Base-by-base conservation (phyloP, 1,140 invertebrate genomes). In the Procambarus clarkii region DNA sequence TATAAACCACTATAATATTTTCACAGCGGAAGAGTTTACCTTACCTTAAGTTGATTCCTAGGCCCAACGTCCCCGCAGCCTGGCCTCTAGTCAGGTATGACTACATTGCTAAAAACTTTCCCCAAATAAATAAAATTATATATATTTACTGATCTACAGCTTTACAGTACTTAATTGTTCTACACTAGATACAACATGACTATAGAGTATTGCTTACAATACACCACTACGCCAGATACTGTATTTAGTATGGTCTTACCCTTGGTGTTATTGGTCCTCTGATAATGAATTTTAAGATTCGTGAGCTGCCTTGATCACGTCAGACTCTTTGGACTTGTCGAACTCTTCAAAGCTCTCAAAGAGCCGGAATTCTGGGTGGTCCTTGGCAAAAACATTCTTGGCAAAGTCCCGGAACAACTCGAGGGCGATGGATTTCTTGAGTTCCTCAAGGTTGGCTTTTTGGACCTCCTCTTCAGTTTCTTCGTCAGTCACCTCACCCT, bases 341-440 rank as follows among this genome's bases (percentile, higher is more conserved):
- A 44, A 7, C 13, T 81, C 87, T 13, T 88, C 87, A 45, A 88
- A 81, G 64, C 79, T 74, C 58, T 48, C 46, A 60, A 88, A 88
- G 24, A 88, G 76, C 45, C 24, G 45, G 60, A 88, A 88, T 44
- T 81, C 78, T 1, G 87, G 76, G 24, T 88, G 60, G 4, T 78
- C 60, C 60, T 69, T 69, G 34, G 79, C 87, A 64, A 45, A 88
- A 4, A 88, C 87, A 13, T 78, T 88, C 78, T 88, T 88, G 46
- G 64, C 79, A 18, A 88, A 88, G 15, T 88, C 76, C 34, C 87
- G 77, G 60, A 81, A 88, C 4, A 88, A 79, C 24, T 13, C 7
- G 7, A 88, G 79, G 0, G 79, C 87, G 9, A 81, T 71, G 13
- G 87, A 88, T 9, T 74, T 82, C 60, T 60, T 82, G 45, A 88